Conservation (phyloP, 2,888 invertebrate genomes). For the Tetropium fuscum region DNA sequence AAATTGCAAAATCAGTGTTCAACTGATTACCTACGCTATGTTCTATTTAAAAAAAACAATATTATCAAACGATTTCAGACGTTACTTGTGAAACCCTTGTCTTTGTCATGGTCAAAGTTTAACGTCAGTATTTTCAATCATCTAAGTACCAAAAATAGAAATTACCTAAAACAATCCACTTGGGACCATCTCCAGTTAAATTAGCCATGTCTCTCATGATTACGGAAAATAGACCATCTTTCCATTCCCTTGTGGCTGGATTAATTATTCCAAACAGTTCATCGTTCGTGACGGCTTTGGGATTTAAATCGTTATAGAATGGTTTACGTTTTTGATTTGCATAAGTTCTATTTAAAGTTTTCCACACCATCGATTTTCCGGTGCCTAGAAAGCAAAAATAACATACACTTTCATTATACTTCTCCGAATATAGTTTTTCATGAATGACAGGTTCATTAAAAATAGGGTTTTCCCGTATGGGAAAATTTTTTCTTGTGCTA, state of each 20-base stretch:
- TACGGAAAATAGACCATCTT: constrained; percentile 79
- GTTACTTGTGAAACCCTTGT: not conserved
- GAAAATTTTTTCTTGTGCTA: too few species aligned
- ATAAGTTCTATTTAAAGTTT: constrained; percentile 87
- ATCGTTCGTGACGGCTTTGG: constrained; percentile 96
- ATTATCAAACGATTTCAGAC: too few species aligned
- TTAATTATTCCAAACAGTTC: constrained; percentile 96
- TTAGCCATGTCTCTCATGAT: constrained; percentile 96
- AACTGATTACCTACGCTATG: too few species aligned
- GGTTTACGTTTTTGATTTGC: constrained; percentile 85
- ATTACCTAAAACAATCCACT: constrained; percentile 78
- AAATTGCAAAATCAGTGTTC: too few species aligned
- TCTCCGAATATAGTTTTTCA: too few species aligned
- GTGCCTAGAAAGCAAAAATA: too few species aligned
- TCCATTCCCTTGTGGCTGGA: constrained; percentile 85
- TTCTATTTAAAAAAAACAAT: too few species aligned
- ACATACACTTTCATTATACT: too few species aligned
- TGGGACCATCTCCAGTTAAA: constrained; percentile 85
- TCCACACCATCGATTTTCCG: constrained; percentile 95
- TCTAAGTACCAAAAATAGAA: too few species aligned
- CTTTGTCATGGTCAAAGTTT: not conserved
- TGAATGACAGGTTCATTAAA: too few species aligned
- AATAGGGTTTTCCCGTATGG: too few species aligned
- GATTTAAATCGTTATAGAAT: constrained; percentile 90
- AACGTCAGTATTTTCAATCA: not conserved